A percentile compares a stretch with the other conserved stretches of the same genome.
phyloP scores from a whole-genome alignment of 2,888 invertebrate species.

The Platypus cylindrus region DNA sequence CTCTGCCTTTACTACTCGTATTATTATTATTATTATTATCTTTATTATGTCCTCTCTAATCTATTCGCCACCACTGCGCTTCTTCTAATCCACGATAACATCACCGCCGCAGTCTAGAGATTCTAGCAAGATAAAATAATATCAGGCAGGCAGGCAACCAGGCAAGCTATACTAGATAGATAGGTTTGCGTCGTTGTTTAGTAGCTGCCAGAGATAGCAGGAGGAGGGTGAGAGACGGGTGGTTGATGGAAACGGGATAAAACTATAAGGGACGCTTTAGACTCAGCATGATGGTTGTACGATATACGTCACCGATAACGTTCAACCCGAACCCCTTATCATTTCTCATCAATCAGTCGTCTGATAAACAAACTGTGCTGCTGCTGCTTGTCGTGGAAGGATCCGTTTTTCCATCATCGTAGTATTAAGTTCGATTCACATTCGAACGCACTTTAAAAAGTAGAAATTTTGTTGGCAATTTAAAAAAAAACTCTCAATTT shows the following conservation, averaged over 20 bases:
- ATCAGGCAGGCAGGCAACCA: too few species aligned
- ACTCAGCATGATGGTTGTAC: slow-evolving; percentile 19
- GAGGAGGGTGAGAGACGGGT: slow-evolving; percentile 18
- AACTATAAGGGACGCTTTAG: slow-evolving; percentile 26
- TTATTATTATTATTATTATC: too few species aligned
- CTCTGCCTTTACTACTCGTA: too few species aligned
- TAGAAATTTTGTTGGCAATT: too few species aligned
- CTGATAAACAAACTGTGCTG: slow-evolving; percentile 13
- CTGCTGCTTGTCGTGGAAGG: slow-evolving; percentile 11
- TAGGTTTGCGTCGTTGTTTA: too few species aligned
- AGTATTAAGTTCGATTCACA: slow-evolving; percentile 1
- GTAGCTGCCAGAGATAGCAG: slow-evolving; percentile 10
- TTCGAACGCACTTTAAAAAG: too few species aligned
- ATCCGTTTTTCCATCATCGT: slow-evolving; percentile 15
- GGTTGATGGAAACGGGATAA: too few species aligned
- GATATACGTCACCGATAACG: slow-evolving; percentile 28
- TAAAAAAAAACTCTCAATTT: too few species aligned
- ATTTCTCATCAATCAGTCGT: slow-evolving; percentile 27
- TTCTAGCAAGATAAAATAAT: slow-evolving; percentile 9
- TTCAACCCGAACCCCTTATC: slow-evolving; percentile 34
- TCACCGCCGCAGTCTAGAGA: slow-evolving; percentile 20
- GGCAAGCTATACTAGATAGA: too few species aligned
- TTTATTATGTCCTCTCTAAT: neutral
- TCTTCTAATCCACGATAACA: slow-evolving; percentile 21
- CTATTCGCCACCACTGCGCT: slow-evolving; percentile 3